Evolutionary conservation across 2,888 invertebrate species (phyloP).

Genomic region (Ceramica pisi): DNA sequence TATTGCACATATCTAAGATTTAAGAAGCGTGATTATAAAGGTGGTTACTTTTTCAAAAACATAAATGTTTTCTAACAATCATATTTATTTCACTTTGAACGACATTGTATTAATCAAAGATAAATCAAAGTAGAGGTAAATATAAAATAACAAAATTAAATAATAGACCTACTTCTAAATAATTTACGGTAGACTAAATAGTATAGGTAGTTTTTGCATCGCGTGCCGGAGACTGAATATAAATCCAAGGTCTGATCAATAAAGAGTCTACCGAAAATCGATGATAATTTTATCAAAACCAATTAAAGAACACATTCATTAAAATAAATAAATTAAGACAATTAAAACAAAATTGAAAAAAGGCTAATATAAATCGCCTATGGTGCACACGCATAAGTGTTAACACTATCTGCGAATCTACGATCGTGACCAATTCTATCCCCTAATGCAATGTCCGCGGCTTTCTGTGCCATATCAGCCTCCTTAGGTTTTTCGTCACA

Average conservation of each 20-base stretch:
- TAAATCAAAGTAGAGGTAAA: not conserved
- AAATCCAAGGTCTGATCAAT: not conserved
- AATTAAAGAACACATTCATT: slow-evolving; percentile 4
- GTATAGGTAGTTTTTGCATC: not conserved
- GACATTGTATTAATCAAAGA: not conserved
- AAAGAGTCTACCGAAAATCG: not conserved
- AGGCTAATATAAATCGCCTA: slow-evolving; percentile 21
- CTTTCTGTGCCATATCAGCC: slow-evolving; percentile 10
- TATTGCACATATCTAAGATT: not conserved
- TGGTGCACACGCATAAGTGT: not conserved
- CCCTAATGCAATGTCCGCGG: not conserved
- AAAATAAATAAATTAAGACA: not conserved
- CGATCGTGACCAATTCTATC: slow-evolving; percentile 20
- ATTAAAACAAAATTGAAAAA: not conserved
- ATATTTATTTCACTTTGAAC: slow-evolving; percentile 11
- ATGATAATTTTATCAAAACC: not conserved
- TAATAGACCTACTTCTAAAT: not conserved
- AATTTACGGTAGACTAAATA: not conserved
- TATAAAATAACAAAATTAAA: not conserved
- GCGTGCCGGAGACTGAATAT: not conserved
- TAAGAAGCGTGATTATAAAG: not conserved
- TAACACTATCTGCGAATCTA: slow-evolving; percentile 6
- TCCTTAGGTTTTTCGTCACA: slow-evolving; percentile 37
- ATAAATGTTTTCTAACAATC: not conserved
- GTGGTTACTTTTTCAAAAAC: not conserved